Evolutionary conservation across 2,888 invertebrate species (phyloP), one percentile per base, ranked within the genome.

Genomic region (Scaptodrosophila latifasciaeformis): DNA sequence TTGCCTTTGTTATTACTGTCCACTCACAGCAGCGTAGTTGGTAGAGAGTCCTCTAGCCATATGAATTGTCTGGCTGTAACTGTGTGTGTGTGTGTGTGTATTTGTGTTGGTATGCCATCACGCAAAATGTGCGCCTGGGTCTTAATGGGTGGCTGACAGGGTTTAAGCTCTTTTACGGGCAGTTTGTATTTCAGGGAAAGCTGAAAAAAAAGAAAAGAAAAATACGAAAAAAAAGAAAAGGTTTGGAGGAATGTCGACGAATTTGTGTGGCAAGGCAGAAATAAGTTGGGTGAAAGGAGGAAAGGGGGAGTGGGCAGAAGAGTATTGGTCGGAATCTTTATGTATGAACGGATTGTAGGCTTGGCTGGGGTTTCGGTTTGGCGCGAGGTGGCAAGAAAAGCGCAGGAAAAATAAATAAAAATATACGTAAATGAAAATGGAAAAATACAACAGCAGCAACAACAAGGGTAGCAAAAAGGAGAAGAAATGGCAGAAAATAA

Each of bases 101-200:
- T 65, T 58, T 65, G 47, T 62, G 67, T 65, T 59, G 67, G 80
- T 72, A 76, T 77, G 72, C 72, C 69, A 75, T 63, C 79, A 76
- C 69, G 68, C 69, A 71, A 67, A 80, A 79, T 74, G 77, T 70
- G 66, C 68, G 79, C 62, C 64, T 63, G 68, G 61, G 65, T 68
- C 75, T 69, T 76, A 81, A 79, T 82, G 81, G 82, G 72, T 81
- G 81, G 81, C 80, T 81, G 80, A 76, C 80, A 76, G 72, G 70
- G 76, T 72, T 81, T 72, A 77, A 81, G 80, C 80, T 77, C 80
- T 78, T 77, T 77, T 75, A 80, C 71, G 75, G 79, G 67, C 76
- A 80, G 76, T 80, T 76, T 76, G 80, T 77, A 75, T 80, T 74
- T 70, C 75, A 68, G 54, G 59, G 48, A 59, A 46, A 18, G 27